Evolutionary conservation across 1,140 invertebrate species (phyloP).

Genomic region (Dufourea novaeangliae): DNA sequence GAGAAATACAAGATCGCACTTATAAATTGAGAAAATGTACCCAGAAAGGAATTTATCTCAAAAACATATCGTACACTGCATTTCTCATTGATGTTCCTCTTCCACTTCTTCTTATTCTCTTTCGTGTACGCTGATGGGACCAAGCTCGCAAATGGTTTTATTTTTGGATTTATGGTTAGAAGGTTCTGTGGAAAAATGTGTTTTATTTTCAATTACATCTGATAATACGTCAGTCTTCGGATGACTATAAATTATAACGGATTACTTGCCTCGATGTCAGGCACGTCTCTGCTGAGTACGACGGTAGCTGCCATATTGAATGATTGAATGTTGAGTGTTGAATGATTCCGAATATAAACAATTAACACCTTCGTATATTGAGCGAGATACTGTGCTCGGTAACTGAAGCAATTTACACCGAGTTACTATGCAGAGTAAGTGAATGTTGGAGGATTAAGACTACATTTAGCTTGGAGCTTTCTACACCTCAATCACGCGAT

Average conservation of each 20-base stretch:
- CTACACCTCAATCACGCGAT: neutral
- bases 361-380: neutral
- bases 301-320: slow-evolving; percentile 64
- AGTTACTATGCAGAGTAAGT: slow-evolving; percentile 21
- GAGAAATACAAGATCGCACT: too few species aligned
- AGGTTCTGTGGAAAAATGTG: slow-evolving; percentile 86
- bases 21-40: neutral
- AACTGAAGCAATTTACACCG: slow-evolving; percentile 68
- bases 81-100: slow-evolving; percentile 93
- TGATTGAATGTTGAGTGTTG: too few species aligned
- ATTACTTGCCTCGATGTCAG: slow-evolving; percentile 86
- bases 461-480: too few species aligned
- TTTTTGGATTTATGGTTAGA: slow-evolving; percentile 91
- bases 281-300: slow-evolving; percentile 84
- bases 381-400: neutral
- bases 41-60: neutral
- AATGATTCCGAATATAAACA: too few species aligned
- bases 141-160: slow-evolving; percentile 87
- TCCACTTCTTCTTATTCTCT: slow-evolving; percentile 95
- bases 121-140: slow-evolving; percentile 93
- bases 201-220: too few species aligned
- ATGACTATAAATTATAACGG: neutral
- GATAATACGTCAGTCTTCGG: too few species aligned
- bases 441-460: too few species aligned
- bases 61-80: slow-evolving; percentile 86